These are phyloP conservation scores for Mayetiola destructor DNA, from an alignment of 2,888 invertebrate species.

Conservation along the genomic window DNA sequence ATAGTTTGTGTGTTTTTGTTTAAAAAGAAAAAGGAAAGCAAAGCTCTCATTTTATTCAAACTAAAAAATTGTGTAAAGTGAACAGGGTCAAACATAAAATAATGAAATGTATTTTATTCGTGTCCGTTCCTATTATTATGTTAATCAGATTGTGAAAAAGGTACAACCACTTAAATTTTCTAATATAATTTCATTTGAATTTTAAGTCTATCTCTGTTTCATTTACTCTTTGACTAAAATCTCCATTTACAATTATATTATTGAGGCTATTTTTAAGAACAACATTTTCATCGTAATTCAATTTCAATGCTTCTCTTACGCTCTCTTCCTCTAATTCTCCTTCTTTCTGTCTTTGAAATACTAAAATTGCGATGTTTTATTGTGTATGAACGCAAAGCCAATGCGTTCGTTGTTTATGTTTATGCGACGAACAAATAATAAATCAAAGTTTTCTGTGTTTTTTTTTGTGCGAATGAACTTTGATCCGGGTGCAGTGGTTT, in stretches of 20 bases:
- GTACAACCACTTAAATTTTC: background rate
- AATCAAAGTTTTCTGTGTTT: no score
- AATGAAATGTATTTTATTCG: constrained; percentile 11
- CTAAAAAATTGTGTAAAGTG: background rate
- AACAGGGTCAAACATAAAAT: background rate
- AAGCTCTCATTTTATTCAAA: background rate
- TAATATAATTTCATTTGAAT: background rate
- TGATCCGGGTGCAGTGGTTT: no score
- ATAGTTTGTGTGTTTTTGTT: no score
- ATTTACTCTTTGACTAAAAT: background rate
- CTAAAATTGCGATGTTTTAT: no score
- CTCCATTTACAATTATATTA: no score
- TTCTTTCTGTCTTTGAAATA: background rate
- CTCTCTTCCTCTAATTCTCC: background rate
- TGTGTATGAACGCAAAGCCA: no score
- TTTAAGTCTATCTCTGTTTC: background rate
- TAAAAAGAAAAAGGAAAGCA: no score
- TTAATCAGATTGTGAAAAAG: constrained; percentile 7
- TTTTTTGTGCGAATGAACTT: no score
- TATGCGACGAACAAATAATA: no score
- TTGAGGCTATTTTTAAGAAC: no score
- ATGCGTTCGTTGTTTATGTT: no score
- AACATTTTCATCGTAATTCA: background rate
- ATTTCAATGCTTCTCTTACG: background rate
- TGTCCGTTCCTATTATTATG: constrained; percentile 9